A percentile compares a stretch with the other conserved stretches of the same genome.
Conservation (phyloP, 2,797 vertebrate species). For the Ceyx erithaca region DNA sequence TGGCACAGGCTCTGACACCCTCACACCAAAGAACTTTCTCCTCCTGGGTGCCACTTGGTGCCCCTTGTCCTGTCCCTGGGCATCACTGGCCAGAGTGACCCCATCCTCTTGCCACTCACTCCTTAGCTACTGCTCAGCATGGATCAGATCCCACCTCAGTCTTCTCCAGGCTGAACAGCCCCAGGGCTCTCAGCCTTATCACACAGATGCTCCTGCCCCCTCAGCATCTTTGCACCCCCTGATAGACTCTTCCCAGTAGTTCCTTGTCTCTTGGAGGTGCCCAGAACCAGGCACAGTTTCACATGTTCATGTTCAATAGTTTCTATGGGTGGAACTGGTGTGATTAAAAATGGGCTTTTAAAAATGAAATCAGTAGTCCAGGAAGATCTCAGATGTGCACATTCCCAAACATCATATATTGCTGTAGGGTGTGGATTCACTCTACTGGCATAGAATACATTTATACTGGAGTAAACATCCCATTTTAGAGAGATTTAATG, state of each 20-base stretch:
- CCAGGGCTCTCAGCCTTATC: neutral
- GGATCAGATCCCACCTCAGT: too few relatives aligned
- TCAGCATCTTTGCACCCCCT: too few relatives aligned
- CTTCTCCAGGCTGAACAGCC: too few relatives aligned
- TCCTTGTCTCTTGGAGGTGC: neutral
- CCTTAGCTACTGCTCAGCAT: too few relatives aligned
- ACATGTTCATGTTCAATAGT: accelerated
- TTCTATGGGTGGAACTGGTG: neutral
- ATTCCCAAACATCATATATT: neutral
- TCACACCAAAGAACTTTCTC: too few relatives aligned
- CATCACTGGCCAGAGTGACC: too few relatives aligned
- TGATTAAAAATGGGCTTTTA: neutral
- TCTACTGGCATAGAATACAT: accelerated
- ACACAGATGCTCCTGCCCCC: too few relatives aligned
- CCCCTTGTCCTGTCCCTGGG: too few relatives aligned
- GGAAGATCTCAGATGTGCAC: neutral
- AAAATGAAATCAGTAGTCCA: neutral
- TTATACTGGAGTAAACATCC: neutral
- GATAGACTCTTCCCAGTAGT: neutral
- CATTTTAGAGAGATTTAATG: neutral
- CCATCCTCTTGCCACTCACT: too few relatives aligned
- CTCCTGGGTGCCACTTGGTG: too few relatives aligned
- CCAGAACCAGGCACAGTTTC: neutral
- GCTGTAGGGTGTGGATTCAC: neutral
- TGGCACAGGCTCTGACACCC: too few relatives aligned